A percentile compares a stretch with the other conserved stretches of the same genome.
phyloP scores from a whole-genome alignment of 1,140 invertebrate genomes.

The Bombus ignitus region DNA sequence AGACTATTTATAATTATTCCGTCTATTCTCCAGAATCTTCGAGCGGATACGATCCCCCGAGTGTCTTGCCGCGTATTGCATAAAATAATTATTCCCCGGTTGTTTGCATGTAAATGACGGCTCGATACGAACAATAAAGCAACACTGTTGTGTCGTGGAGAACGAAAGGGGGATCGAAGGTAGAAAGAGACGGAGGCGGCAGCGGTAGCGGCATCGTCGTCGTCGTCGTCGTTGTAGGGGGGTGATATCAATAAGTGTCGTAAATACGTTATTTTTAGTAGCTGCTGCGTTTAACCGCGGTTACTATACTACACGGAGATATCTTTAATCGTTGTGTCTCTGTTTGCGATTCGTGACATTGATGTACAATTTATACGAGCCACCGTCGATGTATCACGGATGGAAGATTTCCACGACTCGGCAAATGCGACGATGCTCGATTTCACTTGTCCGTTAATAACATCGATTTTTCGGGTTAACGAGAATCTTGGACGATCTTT shows the following conservation, averaged over 20 bases:
- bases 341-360: slow-evolving; percentile 60
- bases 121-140: background rate
- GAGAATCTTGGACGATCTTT: no score
- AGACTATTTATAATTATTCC: background rate
- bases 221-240: background rate
- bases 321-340: slow-evolving; percentile 57
- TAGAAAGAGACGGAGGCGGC: background rate
- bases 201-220: no score
- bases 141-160: background rate
- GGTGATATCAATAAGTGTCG: slow-evolving; percentile 63
- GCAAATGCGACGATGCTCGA: no score
- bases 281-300: slow-evolving; percentile 42
- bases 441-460: no score
- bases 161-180: slow-evolving; percentile 5
- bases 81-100: slow-evolving; percentile 17
- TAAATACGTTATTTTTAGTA: slow-evolving; percentile 72
- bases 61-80: background rate
- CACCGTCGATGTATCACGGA: background rate
- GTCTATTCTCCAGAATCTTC: background rate
- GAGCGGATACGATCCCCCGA: background rate
- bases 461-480: no score
- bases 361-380: slow-evolving; percentile 46
- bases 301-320: slow-evolving; percentile 51
- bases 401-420: slow-evolving; percentile 35
- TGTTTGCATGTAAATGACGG: slow-evolving; percentile 7